phyloP scores from a whole-genome alignment of 2,888 invertebrate species.

The Brachylomia viminalis region DNA sequence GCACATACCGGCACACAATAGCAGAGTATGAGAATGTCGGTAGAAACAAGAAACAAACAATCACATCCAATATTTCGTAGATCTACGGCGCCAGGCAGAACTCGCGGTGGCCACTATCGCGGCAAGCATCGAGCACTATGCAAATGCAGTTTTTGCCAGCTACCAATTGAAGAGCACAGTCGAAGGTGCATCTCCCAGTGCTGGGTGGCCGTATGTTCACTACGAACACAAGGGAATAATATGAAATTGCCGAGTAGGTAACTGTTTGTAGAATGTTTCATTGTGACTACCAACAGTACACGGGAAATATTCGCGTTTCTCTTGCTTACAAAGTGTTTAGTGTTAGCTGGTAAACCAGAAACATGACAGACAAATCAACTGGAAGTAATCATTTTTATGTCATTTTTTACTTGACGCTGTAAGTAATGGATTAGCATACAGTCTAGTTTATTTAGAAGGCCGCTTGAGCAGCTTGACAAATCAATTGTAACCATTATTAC shows the following conservation, averaged over 20 bases:
- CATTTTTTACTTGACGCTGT: background rate
- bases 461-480: slow-evolving; percentile 31
- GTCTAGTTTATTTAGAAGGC: slow-evolving; percentile 6
- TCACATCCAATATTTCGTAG: slow-evolving; percentile 74
- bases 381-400: background rate
- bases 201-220: slow-evolving; percentile 81
- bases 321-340: slow-evolving; percentile 8
- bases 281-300: slow-evolving; percentile 23
- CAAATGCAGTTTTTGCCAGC: slow-evolving; percentile 90
- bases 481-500: slow-evolving; percentile 18
- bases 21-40: background rate
- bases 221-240: slow-evolving; percentile 59
- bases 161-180: slow-evolving; percentile 85
- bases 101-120: slow-evolving; percentile 84
- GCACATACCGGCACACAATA: background rate
- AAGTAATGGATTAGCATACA: background rate
- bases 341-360: background rate
- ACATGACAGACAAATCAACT: background rate
- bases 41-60: slow-evolving; percentile 9
- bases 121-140: slow-evolving; percentile 86
- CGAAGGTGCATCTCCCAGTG: slow-evolving; percentile 75
- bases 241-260: slow-evolving; percentile 54
- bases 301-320: slow-evolving; percentile 22
- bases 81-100: slow-evolving; percentile 63
- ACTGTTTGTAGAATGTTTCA: slow-evolving; percentile 52